phyloP scores from a whole-genome alignment of 2,113 vertebrate species.

The pig (Sus scrofa) region DNA sequence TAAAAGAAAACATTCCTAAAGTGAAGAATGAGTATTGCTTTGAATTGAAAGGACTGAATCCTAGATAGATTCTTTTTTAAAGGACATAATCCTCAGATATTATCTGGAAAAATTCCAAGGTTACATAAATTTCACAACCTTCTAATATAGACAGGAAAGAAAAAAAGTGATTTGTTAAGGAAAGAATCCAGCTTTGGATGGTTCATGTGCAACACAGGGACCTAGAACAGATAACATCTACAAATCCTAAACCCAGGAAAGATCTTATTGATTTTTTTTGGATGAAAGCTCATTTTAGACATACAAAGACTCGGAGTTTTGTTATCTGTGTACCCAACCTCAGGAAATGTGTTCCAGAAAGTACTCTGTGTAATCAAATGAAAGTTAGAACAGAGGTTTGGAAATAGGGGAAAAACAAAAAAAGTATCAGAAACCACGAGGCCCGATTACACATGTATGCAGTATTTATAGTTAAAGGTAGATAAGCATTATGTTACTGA shows the following conservation, averaged over 20 bases:
- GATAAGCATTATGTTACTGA: background rate
- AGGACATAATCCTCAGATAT: background rate
- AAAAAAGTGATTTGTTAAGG: background rate
- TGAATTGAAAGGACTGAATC: background rate
- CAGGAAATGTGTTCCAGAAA: background rate
- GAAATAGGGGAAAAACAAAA: background rate
- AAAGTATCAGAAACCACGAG: background rate
- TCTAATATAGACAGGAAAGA: background rate
- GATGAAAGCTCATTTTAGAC: background rate
- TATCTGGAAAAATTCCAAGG: background rate
- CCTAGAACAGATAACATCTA: background rate
- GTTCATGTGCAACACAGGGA: background rate
- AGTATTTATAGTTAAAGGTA: background rate
- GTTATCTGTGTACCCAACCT: background rate
- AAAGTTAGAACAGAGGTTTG: background rate
- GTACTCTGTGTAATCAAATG: background rate
- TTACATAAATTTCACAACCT: background rate
- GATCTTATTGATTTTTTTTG: background rate
- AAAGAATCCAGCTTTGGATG: background rate
- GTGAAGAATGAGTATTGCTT: background rate
- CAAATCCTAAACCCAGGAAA: background rate
- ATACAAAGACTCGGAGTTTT: background rate
- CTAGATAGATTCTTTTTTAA: background rate
- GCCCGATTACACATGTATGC: background rate
- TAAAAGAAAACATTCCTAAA: background rate